These are phyloP conservation scores for Poeciliopsis turneri DNA, from an alignment of 2,797 vertebrate species.

Conservation along the genomic window DNA sequence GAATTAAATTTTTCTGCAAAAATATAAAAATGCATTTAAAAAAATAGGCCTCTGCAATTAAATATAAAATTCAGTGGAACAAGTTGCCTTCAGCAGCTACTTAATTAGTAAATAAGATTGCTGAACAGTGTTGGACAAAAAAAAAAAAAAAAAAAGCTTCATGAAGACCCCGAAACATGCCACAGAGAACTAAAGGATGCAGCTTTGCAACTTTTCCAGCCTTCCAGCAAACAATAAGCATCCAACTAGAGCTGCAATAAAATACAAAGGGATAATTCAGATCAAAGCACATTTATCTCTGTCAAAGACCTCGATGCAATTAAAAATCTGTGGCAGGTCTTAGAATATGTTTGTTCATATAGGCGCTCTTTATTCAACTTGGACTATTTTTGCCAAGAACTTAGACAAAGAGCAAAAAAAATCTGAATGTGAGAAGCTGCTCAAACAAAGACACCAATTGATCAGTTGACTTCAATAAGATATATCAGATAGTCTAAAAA, in stretches of 20 bases:
- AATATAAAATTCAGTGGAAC: background rate
- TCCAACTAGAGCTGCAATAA: background rate
- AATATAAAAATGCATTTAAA: background rate
- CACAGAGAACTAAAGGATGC: background rate
- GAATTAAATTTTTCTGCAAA: background rate
- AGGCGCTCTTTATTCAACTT: background rate
- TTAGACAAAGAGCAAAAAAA: background rate
- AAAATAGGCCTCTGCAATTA: background rate
- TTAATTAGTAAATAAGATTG: background rate
- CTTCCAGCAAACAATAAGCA: background rate
- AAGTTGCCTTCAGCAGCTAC: background rate
- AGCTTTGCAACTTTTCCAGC: background rate
- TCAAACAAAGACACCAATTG: background rate
- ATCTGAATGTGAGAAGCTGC: background rate
- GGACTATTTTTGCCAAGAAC: background rate
- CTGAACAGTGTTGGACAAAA: background rate
- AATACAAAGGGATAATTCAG: background rate
- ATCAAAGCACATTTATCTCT: background rate
- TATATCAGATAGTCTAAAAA: background rate
- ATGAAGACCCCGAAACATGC: background rate
- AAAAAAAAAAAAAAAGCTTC: background rate
- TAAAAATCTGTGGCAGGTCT: background rate
- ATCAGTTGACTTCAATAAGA: background rate
- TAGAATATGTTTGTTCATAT: background rate
- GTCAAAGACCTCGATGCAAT: background rate